These are phyloP conservation scores for Drosophila leontia DNA, from an alignment of 1,140 invertebrate genomes.

Conservation along the genomic window DNA sequence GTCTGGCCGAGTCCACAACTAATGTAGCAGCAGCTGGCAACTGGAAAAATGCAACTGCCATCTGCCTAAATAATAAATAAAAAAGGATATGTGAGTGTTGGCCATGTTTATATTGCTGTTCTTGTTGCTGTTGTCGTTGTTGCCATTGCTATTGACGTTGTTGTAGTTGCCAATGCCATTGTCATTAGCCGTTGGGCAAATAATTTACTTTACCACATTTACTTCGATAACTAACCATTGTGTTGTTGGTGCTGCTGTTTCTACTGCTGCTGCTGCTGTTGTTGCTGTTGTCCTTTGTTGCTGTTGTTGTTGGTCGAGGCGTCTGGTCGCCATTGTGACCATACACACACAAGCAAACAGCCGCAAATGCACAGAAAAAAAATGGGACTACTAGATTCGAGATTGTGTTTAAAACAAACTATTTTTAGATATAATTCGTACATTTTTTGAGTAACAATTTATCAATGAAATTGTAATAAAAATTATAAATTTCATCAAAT, in stretches of 20 bases:
- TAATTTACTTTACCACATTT: conserved; percentile 81
- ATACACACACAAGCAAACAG: conserved; percentile 41
- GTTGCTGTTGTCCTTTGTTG: conserved; percentile 22
- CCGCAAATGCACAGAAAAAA: conserved; percentile 5
- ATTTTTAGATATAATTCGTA: too few species aligned
- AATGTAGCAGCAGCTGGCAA: conserved; percentile 73
- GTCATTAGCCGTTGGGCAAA: conserved; percentile 79
- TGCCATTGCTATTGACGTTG: conserved; percentile 18
- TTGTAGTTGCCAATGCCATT: conserved; percentile 53
- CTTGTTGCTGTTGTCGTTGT: conserved; percentile 11
- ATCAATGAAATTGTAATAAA: background rate
- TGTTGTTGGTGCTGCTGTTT: conserved; percentile 68
- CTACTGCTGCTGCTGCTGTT: conserved; percentile 42
- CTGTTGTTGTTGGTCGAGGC: conserved; percentile 30
- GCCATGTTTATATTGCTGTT: conserved; percentile 37
- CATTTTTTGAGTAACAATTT: background rate
- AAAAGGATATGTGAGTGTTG: conserved; percentile 58
- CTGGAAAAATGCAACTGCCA: conserved; percentile 65
- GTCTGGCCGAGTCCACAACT: conserved; percentile 57
- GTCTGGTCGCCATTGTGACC: conserved; percentile 64
- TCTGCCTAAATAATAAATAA: conserved; percentile 79
- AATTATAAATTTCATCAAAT: too few species aligned
- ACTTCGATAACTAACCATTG: conserved; percentile 80
- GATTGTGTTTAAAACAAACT: too few species aligned
- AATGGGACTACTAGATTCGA: too few species aligned